phyloP scores from a whole-genome alignment of 2,888 invertebrate genomes.

The Hylaea fasciaria region DNA sequence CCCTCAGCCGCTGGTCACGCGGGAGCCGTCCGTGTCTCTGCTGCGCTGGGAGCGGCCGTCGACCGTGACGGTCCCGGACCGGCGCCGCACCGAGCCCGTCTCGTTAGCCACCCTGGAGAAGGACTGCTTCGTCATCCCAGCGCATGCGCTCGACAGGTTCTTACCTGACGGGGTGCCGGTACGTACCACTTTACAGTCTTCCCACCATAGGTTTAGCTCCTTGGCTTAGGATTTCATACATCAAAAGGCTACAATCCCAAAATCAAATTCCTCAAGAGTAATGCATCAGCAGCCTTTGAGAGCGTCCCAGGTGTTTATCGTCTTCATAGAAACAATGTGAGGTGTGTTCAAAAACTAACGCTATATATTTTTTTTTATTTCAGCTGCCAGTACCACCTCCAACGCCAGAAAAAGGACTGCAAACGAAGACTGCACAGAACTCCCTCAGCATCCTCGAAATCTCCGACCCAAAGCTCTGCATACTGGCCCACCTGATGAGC shows the following conservation, averaged over 20 bases:
- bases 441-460: constrained; percentile 91
- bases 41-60: constrained; percentile 76
- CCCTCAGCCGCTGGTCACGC: constrained; percentile 89
- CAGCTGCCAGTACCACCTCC: constrained; percentile 87
- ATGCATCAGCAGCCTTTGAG: too few species aligned
- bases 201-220: too few species aligned
- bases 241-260: too few species aligned
- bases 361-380: too few species aligned
- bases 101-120: constrained; percentile 93
- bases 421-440: constrained; percentile 86
- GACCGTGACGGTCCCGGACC: constrained; percentile 69
- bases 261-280: too few species aligned
- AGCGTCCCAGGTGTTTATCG: too few species aligned
- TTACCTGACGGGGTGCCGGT: constrained; percentile 96
- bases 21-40: constrained; percentile 87
- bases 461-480: constrained; percentile 95
- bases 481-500: constrained; percentile 95
- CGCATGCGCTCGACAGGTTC: constrained; percentile 94
- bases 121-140: constrained; percentile 97
- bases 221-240: too few species aligned
- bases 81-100: constrained; percentile 87
- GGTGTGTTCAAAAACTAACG: too few species aligned
- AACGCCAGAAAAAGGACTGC: constrained; percentile 86
- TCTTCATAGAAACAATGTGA: too few species aligned
- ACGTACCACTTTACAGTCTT: constrained; percentile 39